Evolutionary conservation across 2,888 invertebrate genomes (phyloP), one percentile per base, ranked within the genome.

Genomic region (Heteropelma amictum): DNA sequence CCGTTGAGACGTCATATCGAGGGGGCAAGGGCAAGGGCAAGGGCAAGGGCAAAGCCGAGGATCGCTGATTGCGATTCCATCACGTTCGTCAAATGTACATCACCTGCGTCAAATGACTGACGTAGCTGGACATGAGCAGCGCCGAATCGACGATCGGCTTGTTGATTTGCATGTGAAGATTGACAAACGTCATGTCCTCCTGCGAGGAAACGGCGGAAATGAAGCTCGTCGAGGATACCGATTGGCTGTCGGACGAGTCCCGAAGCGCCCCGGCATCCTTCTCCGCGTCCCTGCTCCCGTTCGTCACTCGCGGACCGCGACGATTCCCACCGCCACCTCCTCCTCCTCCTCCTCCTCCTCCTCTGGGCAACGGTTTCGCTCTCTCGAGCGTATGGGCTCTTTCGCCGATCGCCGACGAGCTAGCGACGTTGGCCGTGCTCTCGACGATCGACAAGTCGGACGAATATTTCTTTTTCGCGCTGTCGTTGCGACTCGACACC

Each of bases 161-260:
- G 87, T 96, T 96, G 23, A 97, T 94, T 90, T 98, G 98, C 93
- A 97, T 96, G 84, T 98, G 97, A 12, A 98, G 91, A 89, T 98
- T 97, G 0, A 98, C 96, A 64, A 97, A 89, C 0, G 96, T 96
- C 89, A 96, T 94, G 86, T 97, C 97, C 89, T 97, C 97, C 88
- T 97, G 97, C 8, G 97, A 97, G 0, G 96, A 97, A 79, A 96
- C 94, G 2, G 97, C 97, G 0, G 97, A 97, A 81, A 95, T 96
- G 82, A 96, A 96, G 0, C 96, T 96, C 1, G 94, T 95, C 23
- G 95, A 95, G 0, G 96, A 96, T 14, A 96, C 92, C 0, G 95
- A 96, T 38, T 94, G 94, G 26, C 94, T 94, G 84, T 95, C 96
- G 0, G 95, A 95, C 0, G 93, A 92, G 72, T 91, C 90, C 23